Evolutionary conservation across 2,113 vertebrate genomes (phyloP), one percentile per base, ranked within the genome.

Genomic region (Promerops cafer): DNA sequence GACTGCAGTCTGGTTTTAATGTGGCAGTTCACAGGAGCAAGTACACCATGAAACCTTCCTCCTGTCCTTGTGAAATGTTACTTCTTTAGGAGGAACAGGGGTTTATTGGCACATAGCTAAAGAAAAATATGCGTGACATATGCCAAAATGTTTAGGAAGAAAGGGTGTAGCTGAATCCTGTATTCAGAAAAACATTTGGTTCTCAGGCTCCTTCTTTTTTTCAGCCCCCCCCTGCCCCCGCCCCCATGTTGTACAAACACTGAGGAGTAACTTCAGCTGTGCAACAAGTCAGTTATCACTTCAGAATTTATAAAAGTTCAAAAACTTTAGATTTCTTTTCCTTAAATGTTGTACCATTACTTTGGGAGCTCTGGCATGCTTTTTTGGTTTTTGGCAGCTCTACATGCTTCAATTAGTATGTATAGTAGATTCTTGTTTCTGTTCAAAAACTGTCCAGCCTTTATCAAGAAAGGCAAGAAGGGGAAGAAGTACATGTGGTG

Each of bases 181-280:
- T 47, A 63, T 89, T 83, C 50, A 78, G 47, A 74, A 83, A 83
- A 92, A 74, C 23, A 49, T 60, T 65, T 74, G 50, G 16, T 92
- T 94, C 33, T 64, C 17, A 12, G 54, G 49, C 70, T 90, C 50
- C n/a, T 44, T 4, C 1, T 11, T 54, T 64, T 21, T 45, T 44
- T n/a, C 28, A 14, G 16, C 2, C 13, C 1, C 13, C 10, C 15
- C 7, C 14, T 14, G 18, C 10, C 52, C 9, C 35, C 6, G 1
- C 11, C 31, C 12, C 39, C 6, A 19, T 50, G 44, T 47, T 92
- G 61, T 88, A 56, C 66, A 80, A 76, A 79, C 61, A 68, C 20
- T 75, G 40, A 81, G 15, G 26, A 92, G 10, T 83, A 74, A 81
- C 37, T 80, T 92, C n/a, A 88, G 47, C 49, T 80, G 37, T 80